These are phyloP conservation scores for Crypturellus tataupa DNA, from an alignment of 2,797 vertebrate genomes.

Conservation along the genomic window DNA sequence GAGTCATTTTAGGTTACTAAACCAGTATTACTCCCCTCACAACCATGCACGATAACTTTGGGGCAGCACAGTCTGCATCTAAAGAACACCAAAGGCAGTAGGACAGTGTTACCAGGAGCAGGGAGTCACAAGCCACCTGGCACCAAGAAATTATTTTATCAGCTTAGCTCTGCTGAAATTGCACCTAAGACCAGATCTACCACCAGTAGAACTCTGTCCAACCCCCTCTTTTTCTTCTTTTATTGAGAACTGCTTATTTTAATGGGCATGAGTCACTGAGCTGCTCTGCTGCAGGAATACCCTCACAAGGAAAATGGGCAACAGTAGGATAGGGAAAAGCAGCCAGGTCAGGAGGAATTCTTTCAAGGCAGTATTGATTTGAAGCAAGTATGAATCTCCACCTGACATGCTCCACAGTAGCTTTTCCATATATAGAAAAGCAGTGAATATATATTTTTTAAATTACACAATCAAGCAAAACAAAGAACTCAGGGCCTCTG, in stretches of 20 bases:
- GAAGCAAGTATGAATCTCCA: background rate
- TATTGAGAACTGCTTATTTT: background rate
- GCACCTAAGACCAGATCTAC: background rate
- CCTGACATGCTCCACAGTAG: background rate
- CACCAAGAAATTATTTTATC: background rate
- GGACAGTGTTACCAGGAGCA: background rate
- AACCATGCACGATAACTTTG: background rate
- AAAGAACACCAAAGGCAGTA: background rate
- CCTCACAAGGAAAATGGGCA: background rate
- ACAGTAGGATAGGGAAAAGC: background rate
- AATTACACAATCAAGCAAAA: background rate
- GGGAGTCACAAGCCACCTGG: background rate
- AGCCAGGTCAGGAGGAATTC: background rate
- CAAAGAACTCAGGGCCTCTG: background rate
- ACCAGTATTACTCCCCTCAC: background rate
- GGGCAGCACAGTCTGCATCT: background rate
- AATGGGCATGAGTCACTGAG: background rate
- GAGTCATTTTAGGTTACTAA: background rate
- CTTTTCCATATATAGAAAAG: background rate
- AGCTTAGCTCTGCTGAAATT: background rate
- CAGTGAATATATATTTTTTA: background rate
- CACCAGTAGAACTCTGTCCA: background rate
- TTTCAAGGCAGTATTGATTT: background rate
- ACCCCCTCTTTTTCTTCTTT: background rate
- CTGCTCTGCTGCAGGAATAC: background rate